Conservation (phyloP, 2,888 invertebrate genomes). For the Agelastica alni region DNA sequence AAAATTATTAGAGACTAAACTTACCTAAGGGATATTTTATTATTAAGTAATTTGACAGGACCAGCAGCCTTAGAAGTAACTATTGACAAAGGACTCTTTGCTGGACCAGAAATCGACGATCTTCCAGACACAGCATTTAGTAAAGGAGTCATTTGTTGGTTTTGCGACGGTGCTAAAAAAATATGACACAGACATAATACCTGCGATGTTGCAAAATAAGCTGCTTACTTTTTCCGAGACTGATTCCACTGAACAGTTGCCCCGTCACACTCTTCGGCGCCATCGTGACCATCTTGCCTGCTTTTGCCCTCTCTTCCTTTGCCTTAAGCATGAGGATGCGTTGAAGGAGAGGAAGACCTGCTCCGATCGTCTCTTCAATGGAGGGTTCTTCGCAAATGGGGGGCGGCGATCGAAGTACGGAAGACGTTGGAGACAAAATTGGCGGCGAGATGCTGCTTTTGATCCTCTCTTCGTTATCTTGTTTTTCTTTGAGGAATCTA, state of each 20-base stretch:
- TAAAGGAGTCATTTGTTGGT: conserved; percentile 48
- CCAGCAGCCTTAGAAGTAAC: conserved; percentile 34
- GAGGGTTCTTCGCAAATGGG: conserved; percentile 55
- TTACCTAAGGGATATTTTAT: conserved; percentile 52
- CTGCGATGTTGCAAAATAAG: conserved; percentile 29
- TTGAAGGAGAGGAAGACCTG: conserved; percentile 74
- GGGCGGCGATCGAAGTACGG: conserved; percentile 60
- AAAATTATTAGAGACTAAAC: too few relatives aligned
- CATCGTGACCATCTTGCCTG: conserved; percentile 37
- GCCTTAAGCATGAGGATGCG: conserved; percentile 75
- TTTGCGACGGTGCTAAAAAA: conserved; percentile 33
- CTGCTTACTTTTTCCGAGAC: conserved; percentile 29
- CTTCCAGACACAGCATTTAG: conserved; percentile 34
- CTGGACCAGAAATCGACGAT: conserved; percentile 42
- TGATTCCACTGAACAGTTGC: conserved; percentile 38
- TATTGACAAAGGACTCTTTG: conserved; percentile 37
- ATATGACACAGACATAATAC: too few relatives aligned
- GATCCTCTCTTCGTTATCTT: conserved; percentile 65
- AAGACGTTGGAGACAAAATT: conserved; percentile 64
- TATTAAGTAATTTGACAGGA: conserved; percentile 42
- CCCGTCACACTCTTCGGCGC: conserved; percentile 33
- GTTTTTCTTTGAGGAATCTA: conserved; percentile 80
- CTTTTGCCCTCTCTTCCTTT: conserved; percentile 64
- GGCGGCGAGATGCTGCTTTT: conserved; percentile 56
- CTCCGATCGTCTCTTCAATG: conserved; percentile 67